These are phyloP conservation scores for Poliocrania exsul DNA, from an alignment of 2,797 vertebrate species.

Conservation along the genomic window DNA sequence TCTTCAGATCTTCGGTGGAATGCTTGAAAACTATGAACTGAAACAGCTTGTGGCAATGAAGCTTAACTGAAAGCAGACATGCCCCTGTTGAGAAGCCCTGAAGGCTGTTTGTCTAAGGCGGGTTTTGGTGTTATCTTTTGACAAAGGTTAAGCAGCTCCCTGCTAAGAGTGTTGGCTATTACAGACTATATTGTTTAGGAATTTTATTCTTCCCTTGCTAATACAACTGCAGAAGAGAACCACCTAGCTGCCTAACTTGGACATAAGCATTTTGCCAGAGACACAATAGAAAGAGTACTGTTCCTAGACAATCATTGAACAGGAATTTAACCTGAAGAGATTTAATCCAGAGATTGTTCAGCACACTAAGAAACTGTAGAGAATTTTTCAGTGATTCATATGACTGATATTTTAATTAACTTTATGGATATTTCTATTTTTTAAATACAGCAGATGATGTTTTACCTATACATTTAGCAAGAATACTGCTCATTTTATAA, in stretches of 20 bases:
- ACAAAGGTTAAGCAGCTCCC: slow-evolving; percentile 39
- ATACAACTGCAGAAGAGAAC: neutral
- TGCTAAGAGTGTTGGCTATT: neutral
- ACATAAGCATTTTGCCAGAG: neutral
- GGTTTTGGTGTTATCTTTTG: neutral
- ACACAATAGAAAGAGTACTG: neutral
- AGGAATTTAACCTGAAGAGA: neutral
- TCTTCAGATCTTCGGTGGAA: neutral
- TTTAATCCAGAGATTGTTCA: neutral
- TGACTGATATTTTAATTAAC: slow-evolving; percentile 38
- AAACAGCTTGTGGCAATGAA: neutral
- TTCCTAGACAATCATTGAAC: neutral
- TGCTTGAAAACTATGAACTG: neutral
- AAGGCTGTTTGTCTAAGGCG: neutral
- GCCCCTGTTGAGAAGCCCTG: neutral
- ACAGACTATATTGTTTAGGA: neutral
- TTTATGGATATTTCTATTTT: neutral
- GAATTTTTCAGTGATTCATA: neutral
- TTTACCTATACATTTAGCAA: slow-evolving; percentile 43
- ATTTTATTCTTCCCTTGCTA: neutral
- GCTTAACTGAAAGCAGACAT: neutral
- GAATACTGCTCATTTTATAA: slow-evolving; percentile 31
- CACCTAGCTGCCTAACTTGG: neutral
- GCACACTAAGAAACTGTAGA: neutral
- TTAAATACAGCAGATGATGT: slow-evolving; percentile 2